Percentiles rank a stretch among this genome's conserved stretches.
These are phyloP conservation scores for Tiliqua scincoides DNA, from an alignment of 2,113 vertebrate genomes.

Conservation along the genomic window DNA sequence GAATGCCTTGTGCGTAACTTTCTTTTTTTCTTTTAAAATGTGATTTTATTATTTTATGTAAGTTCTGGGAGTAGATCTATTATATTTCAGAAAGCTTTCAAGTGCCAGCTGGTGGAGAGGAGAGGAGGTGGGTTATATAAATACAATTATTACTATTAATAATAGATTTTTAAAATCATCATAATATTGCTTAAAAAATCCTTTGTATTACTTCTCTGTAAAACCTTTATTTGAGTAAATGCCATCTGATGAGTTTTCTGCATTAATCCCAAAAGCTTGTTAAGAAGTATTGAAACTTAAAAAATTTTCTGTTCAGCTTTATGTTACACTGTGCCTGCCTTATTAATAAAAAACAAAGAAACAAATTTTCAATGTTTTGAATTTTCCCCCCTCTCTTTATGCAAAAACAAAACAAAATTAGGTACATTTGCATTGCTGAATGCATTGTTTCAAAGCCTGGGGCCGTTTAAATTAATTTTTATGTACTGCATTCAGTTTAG, in stretches of 20 bases:
- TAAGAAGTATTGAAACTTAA: conserved; percentile 26
- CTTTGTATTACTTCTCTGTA: neutral
- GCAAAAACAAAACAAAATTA: conserved; percentile 39
- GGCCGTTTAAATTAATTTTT: conserved; percentile 73
- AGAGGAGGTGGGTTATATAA: neutral
- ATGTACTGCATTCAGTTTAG: conserved; percentile 66
- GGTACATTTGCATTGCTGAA: conserved; percentile 45
- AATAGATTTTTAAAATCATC: neutral
- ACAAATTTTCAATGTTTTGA: conserved; percentile 35
- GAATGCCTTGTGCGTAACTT: neutral
- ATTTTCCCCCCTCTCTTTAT: conserved; percentile 24
- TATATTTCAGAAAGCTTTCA: neutral
- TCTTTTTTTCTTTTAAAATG: neutral
- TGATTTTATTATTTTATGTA: neutral
- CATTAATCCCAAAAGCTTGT: neutral
- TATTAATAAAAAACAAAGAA: conserved; percentile 14
- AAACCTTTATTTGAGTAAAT: conserved; percentile 1
- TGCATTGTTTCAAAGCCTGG: conserved; percentile 54
- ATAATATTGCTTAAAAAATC: neutral
- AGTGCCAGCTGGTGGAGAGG: neutral
- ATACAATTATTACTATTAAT: neutral
- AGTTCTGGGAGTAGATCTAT: neutral
- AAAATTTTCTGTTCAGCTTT: conserved; percentile 18
- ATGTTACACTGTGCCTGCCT: conserved; percentile 15
- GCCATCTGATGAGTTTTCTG: neutral